phyloP scores from a whole-genome alignment of 1,140 invertebrate genomes.

The Alviniconcha marisindica region DNA sequence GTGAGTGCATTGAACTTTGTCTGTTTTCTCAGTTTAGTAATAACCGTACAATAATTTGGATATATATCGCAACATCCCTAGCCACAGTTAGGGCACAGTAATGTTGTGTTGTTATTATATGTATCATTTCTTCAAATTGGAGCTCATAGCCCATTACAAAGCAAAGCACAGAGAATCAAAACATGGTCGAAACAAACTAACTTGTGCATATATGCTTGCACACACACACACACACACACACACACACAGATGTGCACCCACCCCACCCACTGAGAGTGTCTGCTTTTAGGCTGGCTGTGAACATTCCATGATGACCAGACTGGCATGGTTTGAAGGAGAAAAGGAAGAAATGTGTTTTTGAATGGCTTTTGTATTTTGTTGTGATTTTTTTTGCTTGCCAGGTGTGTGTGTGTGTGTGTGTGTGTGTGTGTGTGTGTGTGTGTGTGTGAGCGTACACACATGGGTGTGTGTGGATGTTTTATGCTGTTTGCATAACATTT shows the following conservation, averaged over 20 bases:
- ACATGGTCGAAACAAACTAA: not conserved
- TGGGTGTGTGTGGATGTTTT: too few relatives aligned
- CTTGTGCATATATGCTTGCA: not conserved
- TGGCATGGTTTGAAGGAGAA: not conserved
- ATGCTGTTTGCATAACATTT: too few relatives aligned
- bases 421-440: too few relatives aligned
- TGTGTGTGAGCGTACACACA: too few relatives aligned
- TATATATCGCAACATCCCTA: not conserved
- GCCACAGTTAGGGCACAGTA: not conserved
- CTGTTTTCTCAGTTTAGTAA: not conserved
- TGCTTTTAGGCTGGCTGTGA: not conserved
- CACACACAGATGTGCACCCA: not conserved
- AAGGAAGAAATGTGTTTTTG: not conserved
- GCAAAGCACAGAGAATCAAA: not conserved
- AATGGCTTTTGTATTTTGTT: not conserved
- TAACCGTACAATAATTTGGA: not conserved
- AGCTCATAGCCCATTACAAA: not conserved
- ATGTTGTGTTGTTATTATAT: not conserved
- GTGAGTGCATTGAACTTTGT: conserved; percentile 53
- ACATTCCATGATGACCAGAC: not conserved
- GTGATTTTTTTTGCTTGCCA: not conserved
- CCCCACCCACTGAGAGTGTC: not conserved
- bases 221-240: not conserved
- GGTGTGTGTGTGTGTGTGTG: too few relatives aligned
- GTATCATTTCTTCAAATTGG: too few relatives aligned